Percentiles rank a stretch among this genome's conserved stretches.
Evolutionary conservation across 2,113 vertebrate genomes (phyloP).

Genomic region (Nyctibius bracteatus): DNA sequence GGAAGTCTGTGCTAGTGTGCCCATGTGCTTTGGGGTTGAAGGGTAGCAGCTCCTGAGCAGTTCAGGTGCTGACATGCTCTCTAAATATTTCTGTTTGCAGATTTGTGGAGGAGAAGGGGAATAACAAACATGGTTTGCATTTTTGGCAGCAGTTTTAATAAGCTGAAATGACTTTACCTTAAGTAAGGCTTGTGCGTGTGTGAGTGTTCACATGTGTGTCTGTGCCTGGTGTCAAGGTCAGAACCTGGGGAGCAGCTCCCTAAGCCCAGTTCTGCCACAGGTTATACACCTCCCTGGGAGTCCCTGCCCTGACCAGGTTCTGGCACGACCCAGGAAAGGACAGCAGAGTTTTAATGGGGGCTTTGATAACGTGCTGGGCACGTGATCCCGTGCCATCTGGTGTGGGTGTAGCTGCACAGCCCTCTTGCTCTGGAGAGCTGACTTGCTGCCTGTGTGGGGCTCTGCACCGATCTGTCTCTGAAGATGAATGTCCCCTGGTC

Average conservation of each 20-base stretch:
- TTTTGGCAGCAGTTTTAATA: not conserved
- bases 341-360: not conserved
- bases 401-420: not conserved
- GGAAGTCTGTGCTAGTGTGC: not conserved
- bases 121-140: not conserved
- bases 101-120: not conserved
- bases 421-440: not conserved
- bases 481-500: not conserved
- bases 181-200: not conserved
- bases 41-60: not conserved
- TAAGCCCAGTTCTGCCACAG: not conserved
- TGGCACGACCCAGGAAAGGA: not conserved
- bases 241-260: not conserved
- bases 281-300: not conserved
- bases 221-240: not conserved
- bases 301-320: not conserved
- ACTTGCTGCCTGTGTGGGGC: not conserved
- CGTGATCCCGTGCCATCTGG: fast-evolving
- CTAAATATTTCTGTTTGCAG: not conserved
- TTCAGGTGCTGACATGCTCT: not conserved
- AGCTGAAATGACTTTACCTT: not conserved
- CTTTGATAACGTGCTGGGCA: not conserved
- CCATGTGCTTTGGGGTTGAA: not conserved
- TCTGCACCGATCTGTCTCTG: not conserved
- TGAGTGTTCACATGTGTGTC: not conserved